Evolutionary conservation across 2,797 vertebrate species (phyloP), one percentile per base, ranked within the genome.

Genomic region (Allobates femoralis): DNA sequence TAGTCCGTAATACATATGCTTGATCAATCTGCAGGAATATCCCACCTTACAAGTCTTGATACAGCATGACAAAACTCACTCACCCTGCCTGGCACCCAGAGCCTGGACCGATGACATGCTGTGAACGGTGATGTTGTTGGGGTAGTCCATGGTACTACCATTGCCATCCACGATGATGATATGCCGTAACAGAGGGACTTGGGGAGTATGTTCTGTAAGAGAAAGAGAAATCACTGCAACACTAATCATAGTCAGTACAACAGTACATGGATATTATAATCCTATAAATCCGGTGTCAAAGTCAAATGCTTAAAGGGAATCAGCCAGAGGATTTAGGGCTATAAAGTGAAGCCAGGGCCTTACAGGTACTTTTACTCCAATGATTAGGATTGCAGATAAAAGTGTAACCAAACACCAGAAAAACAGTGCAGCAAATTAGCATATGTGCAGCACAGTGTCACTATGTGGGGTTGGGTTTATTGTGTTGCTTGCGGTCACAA

Each of bases 81-180:
- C 93, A 99, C 98, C 93, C 23, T 90, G 92, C 90, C 91, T 94
- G 60, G 92, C 93, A 28, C 97, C 98, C 90, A 98, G 94, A n/a
- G 94, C 95, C 92, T 97, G 95, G 78, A 99, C 96, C 0, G 95
- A 94, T 0, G 93, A 91, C 97, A 99, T 98, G 0, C 95, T 98
- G 92, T 97, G 96, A 74, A 99, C 93, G 5, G 92, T 96, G 92
- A 99, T 94, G 23, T 96, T 95, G 85, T 94, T 94, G 34, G 97
- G 96, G 87, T 94, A 96, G 95, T 87, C 95, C 96, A 96, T 0
- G 90, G 90, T 8, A 0, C 94, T 94, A 0, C 95, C 94, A 30
- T 94, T 94, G 85, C 94, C 92, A 60, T 99, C 97, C 83, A 99
- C 96, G 0, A 97, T 94, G 18, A 99, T 95, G 89, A 99, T 95